Conservation (phyloP, 2,797 vertebrate genomes). For the Sparus aurata region DNA sequence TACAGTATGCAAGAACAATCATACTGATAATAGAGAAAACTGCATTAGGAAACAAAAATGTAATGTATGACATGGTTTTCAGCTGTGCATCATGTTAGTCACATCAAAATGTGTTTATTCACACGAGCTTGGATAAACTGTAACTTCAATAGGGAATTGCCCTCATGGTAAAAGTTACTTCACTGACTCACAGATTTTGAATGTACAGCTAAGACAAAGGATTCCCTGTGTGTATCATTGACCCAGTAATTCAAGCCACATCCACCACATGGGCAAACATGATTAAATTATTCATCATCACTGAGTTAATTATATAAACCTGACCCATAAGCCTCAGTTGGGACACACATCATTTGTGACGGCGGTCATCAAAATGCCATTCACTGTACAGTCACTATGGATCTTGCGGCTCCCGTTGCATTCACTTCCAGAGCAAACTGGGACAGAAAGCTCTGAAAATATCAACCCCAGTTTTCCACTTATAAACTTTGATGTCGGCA, state of each 20-base stretch:
- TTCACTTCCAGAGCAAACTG: conserved; percentile 57
- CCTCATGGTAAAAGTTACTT: background rate
- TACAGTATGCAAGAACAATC: background rate
- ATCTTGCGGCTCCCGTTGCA: conserved; percentile 44
- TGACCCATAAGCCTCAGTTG: conserved; percentile 14
- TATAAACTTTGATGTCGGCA: conserved; percentile 36
- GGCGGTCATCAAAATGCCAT: conserved; percentile 34
- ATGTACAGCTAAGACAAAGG: conserved; percentile 7
- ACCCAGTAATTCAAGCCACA: conserved; percentile 42
- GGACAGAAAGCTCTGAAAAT: conserved; percentile 62
- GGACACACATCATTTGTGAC: conserved; percentile 34
- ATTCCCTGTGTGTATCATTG: conserved; percentile 22
- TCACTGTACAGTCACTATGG: conserved; percentile 24
- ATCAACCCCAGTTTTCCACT: conserved; percentile 50
- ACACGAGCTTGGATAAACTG: background rate
- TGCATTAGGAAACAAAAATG: background rate
- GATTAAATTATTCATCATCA: conserved; percentile 49
- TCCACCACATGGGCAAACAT: conserved; percentile 33
- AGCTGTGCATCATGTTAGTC: background rate
- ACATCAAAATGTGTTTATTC: background rate
- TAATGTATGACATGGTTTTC: background rate
- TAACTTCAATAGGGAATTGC: background rate
- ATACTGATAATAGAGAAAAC: background rate
- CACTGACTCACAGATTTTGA: conserved; percentile 5
- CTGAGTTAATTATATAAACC: conserved; percentile 58